Percentiles rank a stretch among this genome's conserved stretches.
Conservation (phyloP, 2,113 vertebrate species). For the Fulmarus glacialis region DNA sequence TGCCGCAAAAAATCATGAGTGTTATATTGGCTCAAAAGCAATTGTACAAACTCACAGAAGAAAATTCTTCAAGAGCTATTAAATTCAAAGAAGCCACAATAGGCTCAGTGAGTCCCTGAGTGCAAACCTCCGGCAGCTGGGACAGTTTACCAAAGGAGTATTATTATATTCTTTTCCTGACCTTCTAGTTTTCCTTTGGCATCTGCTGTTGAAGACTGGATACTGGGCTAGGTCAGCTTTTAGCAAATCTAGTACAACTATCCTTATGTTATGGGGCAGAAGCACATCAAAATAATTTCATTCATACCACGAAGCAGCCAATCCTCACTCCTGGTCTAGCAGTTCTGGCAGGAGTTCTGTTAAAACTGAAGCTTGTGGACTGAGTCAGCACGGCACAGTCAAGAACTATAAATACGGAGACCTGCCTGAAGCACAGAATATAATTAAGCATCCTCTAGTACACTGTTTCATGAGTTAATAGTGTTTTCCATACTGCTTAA, state of each 20-base stretch:
- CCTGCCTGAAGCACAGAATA: slow-evolving; percentile 2
- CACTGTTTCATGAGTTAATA: not conserved
- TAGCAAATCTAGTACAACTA: not conserved
- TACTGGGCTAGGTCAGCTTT: not conserved
- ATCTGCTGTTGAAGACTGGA: not conserved
- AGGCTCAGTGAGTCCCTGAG: not conserved
- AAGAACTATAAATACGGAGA: not conserved
- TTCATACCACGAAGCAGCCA: not conserved
- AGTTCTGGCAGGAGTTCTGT: slow-evolving; percentile 36
- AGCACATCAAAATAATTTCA: slow-evolving; percentile 7
- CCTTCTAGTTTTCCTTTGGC: not conserved
- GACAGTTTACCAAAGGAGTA: not conserved
- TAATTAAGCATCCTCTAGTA: slow-evolving; percentile 14
- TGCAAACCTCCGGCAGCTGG: not conserved
- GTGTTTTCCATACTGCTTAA: not conserved
- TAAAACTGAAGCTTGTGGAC: not conserved
- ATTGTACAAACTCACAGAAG: not conserved
- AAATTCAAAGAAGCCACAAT: not conserved
- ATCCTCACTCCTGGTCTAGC: not conserved
- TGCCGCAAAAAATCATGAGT: not conserved
- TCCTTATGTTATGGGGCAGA: not conserved
- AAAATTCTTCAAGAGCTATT: not conserved
- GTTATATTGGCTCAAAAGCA: not conserved
- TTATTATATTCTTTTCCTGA: not conserved
- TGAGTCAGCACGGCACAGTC: not conserved